Base-by-base conservation (phyloP, 2,888 invertebrate species). In the Taphrorychus bicolor region DNA sequence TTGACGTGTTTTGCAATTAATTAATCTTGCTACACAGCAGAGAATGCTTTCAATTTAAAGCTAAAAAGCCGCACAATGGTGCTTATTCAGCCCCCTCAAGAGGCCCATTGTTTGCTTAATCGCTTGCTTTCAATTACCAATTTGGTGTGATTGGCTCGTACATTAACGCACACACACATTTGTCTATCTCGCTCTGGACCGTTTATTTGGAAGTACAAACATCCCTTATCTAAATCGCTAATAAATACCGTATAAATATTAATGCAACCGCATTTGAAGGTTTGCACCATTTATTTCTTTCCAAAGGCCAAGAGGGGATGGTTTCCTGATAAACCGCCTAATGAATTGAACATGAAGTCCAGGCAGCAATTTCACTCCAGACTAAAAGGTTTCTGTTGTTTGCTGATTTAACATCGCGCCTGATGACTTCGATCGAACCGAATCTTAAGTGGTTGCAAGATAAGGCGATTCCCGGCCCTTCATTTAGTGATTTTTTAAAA, bases 331-430 rank as follows among this genome's bases (percentile, higher is more conserved):
- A 70, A 70, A 70, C 57, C 5, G 49, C 62, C 79, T 81, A 81
- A 82, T 82, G 82, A 82, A 82, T 81, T 80, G 82, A 81, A 82
- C 82, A 82, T 82, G 82, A 82, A 80, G 74, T 56, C 70, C 71
- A 74, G 79, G 77, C 78, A 79, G 76, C 80, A 77, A 76, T 78
- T 78, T 78, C 81, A 80, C 80, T 80, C 75, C 75, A 73, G 72
- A 76, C 81, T 82, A 82, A 82, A 82, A 82, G 81, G 82, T 81
- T 82, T 82, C 80, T 80, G 79, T 78, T 81, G 81, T 82, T 80
- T 75, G 76, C 72, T 73, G 73, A 76, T 70, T 75, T 58, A 49
- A 56, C 60, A 54, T 23, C 22, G 41, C 32, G 45, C 16, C 45
- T 32, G 32, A 32, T 24, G 21, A 32, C 49, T 11, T 48, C 45